phyloP scores from a whole-genome alignment of 1,140 invertebrate species.

The Ceratosolen fusciceps region DNA sequence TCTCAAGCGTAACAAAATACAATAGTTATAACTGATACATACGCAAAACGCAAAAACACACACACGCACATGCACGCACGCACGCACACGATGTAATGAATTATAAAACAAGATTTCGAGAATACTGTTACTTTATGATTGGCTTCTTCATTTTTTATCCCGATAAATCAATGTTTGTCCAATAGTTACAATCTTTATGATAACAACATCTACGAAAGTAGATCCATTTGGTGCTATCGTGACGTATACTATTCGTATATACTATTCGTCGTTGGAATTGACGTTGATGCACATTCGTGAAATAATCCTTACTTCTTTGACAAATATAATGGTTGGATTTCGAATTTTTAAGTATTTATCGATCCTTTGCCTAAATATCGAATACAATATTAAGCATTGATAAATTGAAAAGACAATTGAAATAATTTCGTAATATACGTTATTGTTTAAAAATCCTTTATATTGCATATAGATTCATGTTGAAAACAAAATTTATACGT shows the following conservation, averaged over 20 bases:
- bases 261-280: neutral
- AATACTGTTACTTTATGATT: neutral
- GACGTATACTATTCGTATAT: neutral
- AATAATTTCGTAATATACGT: too few species aligned
- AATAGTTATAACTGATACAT: slow-evolving; percentile 1
- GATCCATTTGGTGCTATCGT: neutral
- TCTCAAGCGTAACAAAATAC: neutral
- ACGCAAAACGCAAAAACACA: neutral
- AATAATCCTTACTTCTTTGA: neutral
- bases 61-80: neutral
- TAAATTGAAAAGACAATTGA: too few species aligned
- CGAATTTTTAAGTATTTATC: neutral
- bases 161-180: slow-evolving; percentile 21
- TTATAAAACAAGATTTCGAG: slow-evolving; percentile 13
- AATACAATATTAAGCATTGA: too few species aligned
- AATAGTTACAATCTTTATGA: slow-evolving; percentile 3
- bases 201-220: neutral
- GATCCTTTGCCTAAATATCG: neutral
- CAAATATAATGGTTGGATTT: too few species aligned
- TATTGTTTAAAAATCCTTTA: too few species aligned
- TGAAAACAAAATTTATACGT: too few species aligned
- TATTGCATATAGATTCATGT: too few species aligned
- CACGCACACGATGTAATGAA: neutral
- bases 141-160: neutral
- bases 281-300: neutral